A percentile compares a stretch with the other conserved stretches of the same genome.
phyloP scores from a whole-genome alignment of 1,140 invertebrate species.

The Heliconius hermathena region DNA sequence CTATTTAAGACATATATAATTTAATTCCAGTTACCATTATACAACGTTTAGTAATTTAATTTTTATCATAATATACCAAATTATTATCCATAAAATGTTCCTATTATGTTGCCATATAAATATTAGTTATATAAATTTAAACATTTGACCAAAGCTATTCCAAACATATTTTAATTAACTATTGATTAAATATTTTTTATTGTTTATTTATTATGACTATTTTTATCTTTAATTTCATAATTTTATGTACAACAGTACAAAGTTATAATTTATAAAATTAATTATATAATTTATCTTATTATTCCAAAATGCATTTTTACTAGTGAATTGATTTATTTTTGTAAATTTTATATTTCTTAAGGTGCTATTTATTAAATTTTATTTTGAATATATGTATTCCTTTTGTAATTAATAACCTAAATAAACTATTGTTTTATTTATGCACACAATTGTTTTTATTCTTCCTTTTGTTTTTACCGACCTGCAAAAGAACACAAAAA shows the following conservation, averaged over 20 bases:
- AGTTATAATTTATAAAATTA: background rate
- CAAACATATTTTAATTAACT: background rate
- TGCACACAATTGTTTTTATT: too few relatives aligned
- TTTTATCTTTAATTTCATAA: background rate
- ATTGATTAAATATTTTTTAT: background rate
- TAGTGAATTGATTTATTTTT: background rate
- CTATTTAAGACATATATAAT: too few relatives aligned
- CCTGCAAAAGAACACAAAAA: too few relatives aligned
- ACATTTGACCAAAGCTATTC: conserved; percentile 7
- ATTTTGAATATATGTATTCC: background rate
- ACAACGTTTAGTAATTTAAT: background rate
- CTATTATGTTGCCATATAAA: conserved; percentile 21
- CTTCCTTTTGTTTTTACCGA: too few relatives aligned
- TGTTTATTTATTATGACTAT: background rate
- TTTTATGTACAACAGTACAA: background rate
- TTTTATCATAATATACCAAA: conserved; percentile 7
- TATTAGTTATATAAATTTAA: background rate
- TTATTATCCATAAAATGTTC: background rate
- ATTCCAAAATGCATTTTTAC: conserved; percentile 11
- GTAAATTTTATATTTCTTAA: background rate
- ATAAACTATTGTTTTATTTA: background rate
- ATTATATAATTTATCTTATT: background rate
- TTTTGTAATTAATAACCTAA: background rate
- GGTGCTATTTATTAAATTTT: conserved; percentile 3
- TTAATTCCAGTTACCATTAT: background rate